Conservation (phyloP, 2,888 invertebrate genomes). For the Diarsia dahlii region DNA sequence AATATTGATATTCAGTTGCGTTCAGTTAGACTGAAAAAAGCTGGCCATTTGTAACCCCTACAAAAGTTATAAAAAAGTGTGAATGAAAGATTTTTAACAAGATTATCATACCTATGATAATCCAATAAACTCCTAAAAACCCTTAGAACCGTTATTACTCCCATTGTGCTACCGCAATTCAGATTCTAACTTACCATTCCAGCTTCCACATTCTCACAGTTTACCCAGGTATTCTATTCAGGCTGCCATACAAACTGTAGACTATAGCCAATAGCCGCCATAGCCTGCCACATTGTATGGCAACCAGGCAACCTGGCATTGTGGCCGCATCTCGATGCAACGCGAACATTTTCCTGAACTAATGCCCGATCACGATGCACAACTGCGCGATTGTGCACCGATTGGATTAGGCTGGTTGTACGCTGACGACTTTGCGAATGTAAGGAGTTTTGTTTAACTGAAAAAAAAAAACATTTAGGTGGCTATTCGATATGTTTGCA, state of each 20-base stretch:
- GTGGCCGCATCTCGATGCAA: conserved; percentile 57
- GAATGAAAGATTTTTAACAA: neutral
- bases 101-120: neutral
- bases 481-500: neutral
- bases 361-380: conserved; percentile 76
- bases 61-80: neutral
- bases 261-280: conserved; percentile 7
- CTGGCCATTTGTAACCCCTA: neutral
- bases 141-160: conserved; percentile 30
- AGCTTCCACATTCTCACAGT: conserved; percentile 48
- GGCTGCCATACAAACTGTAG: conserved; percentile 33
- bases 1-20: no score
- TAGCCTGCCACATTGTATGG: conserved; percentile 28
- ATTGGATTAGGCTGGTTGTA: conserved; percentile 65
- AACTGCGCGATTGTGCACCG: conserved; percentile 73
- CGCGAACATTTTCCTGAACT: conserved; percentile 68
- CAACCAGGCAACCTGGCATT: conserved; percentile 29
- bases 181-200: conserved; percentile 32
- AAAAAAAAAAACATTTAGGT: neutral
- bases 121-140: neutral
- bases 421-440: conserved; percentile 33
- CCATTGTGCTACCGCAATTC: conserved; percentile 48
- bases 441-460: neutral
- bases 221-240: conserved; percentile 39
- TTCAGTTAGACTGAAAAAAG: no score